Conservation (phyloP, 2,888 invertebrate genomes). For the Lingula anatina region DNA sequence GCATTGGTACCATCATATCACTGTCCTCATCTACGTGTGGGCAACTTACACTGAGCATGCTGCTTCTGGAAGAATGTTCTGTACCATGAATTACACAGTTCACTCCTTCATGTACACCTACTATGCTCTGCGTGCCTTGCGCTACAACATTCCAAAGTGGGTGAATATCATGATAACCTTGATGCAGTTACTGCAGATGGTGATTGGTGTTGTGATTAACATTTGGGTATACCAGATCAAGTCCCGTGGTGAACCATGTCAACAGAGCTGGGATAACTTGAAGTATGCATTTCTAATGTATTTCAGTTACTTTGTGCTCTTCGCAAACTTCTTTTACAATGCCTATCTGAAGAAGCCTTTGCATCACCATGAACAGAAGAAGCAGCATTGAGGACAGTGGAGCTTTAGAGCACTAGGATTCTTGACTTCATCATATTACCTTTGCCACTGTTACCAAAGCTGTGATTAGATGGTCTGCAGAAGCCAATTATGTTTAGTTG, state of each 20-base stretch:
- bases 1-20: constrained; percentile 54
- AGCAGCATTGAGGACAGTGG: too few relatives aligned
- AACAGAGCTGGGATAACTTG: constrained; percentile 53
- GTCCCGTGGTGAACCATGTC: constrained; percentile 43
- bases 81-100: constrained; percentile 53
- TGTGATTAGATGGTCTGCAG: too few relatives aligned
- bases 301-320: constrained; percentile 48
- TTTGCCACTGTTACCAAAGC: too few relatives aligned
- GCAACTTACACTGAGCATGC: constrained; percentile 26
- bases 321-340: constrained; percentile 50
- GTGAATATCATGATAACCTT: constrained; percentile 87
- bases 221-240: constrained; percentile 64
- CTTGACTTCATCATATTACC: too few relatives aligned
- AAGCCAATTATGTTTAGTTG: too few relatives aligned
- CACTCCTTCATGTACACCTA: constrained; percentile 55
- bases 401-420: too few relatives aligned
- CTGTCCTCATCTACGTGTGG: constrained; percentile 53
- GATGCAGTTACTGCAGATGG: constrained; percentile 88
- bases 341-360: constrained; percentile 23
- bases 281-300: constrained; percentile 48
- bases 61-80: constrained; percentile 31
- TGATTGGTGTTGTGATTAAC: constrained; percentile 87
- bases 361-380: too few relatives aligned
- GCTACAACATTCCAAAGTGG: constrained; percentile 55
- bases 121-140: constrained; percentile 48